Evolutionary conservation across 2,888 invertebrate species (phyloP).

Genomic region (Cerastis rubricosa): DNA sequence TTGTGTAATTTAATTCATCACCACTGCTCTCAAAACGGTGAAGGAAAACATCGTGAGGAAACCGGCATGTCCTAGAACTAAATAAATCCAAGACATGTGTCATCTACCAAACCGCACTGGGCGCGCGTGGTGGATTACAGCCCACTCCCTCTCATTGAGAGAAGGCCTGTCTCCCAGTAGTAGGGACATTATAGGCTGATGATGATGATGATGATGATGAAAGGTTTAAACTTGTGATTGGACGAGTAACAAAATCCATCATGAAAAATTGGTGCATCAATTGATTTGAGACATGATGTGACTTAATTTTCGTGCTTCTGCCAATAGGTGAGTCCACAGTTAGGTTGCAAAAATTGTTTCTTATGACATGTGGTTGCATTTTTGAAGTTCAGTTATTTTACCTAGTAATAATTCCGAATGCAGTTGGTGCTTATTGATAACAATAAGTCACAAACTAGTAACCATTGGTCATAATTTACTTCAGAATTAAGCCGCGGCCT

Average conservation of each 20-base stretch:
- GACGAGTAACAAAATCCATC: not conserved
- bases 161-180: no score
- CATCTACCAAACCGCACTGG: no score
- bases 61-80: no score
- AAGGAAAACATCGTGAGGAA: no score
- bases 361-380: not conserved
- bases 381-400: not conserved
- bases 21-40: no score
- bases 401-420: not conserved
- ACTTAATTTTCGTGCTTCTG: constrained; percentile 6
- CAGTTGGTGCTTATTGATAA: not conserved
- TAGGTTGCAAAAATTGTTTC: not conserved
- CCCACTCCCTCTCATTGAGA: no score
- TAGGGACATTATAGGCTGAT: no score
- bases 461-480: not conserved
- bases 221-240: not conserved
- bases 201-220: no score
- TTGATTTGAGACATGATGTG: not conserved
- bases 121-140: no score
- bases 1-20: no score
- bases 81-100: no score
- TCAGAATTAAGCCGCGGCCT: not conserved
- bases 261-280: not conserved
- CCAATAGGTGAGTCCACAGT: not conserved
- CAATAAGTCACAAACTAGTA: not conserved